A percentile compares a stretch with the other conserved stretches of the same genome.
Conservation (phyloP, 2,113 vertebrate genomes). For the Puntigrus tetrazona region DNA sequence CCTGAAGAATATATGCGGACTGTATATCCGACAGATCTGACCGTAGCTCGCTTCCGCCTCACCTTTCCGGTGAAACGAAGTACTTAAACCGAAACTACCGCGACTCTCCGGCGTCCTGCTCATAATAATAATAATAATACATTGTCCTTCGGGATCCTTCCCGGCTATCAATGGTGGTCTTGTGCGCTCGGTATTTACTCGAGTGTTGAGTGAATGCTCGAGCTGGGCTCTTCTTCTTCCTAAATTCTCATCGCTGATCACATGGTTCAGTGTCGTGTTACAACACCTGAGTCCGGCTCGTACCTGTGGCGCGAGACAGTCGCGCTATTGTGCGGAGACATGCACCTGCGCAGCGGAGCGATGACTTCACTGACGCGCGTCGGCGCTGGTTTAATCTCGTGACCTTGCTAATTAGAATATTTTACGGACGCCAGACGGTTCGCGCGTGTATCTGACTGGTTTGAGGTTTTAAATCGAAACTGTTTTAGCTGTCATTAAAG, state of each 20-base stretch:
- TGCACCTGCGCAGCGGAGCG: slow-evolving; percentile 49
- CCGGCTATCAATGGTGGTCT: not conserved
- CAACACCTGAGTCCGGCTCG: slow-evolving; percentile 74
- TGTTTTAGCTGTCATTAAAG: not conserved
- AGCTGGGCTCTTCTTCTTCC: slow-evolving; percentile 51
- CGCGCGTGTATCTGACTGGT: not conserved
- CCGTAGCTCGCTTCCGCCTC: slow-evolving; percentile 69
- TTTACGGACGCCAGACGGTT: not conserved
- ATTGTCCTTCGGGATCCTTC: not conserved
- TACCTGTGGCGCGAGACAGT: slow-evolving; percentile 73
- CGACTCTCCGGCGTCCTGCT: not conserved
- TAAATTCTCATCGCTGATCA: slow-evolving; percentile 70
- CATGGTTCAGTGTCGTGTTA: slow-evolving; percentile 74
- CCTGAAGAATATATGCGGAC: not conserved
- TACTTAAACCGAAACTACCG: slow-evolving; percentile 45
- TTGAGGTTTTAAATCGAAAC: not conserved
- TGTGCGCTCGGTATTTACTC: not conserved
- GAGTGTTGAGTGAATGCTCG: not conserved
- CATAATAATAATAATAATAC: slow-evolving; percentile 19
- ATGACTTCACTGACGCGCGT: not conserved
- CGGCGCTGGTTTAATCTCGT: too few species aligned
- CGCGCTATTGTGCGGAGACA: slow-evolving; percentile 69
- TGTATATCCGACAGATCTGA: not conserved
- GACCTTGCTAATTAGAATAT: not conserved
- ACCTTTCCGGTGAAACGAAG: slow-evolving; percentile 60